phyloP scores from a whole-genome alignment of 2,888 invertebrate species.

The Heliconius hortense region DNA sequence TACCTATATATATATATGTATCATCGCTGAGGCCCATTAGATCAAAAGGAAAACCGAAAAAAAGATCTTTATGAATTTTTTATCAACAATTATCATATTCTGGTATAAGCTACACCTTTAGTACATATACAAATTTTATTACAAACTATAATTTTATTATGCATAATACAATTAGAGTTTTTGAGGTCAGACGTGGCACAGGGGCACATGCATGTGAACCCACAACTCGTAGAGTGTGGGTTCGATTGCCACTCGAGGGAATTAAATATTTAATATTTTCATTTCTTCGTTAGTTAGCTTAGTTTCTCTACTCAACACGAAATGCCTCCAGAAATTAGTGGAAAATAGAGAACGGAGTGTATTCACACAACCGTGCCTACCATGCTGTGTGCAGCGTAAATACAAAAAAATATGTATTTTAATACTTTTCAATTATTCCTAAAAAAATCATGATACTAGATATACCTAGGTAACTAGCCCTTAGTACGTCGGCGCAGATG shows the following conservation, averaged over 20 bases:
- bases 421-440: too few relatives aligned
- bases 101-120: neutral
- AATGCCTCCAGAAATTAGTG: too few relatives aligned
- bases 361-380: too few relatives aligned
- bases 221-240: fast-evolving
- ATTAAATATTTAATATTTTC: neutral
- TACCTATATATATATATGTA: neutral
- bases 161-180: neutral
- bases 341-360: too few relatives aligned
- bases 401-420: too few relatives aligned
- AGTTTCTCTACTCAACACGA: too few relatives aligned
- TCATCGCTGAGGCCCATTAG: neutral
- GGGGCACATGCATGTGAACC: too few relatives aligned
- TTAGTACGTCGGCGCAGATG: constrained; percentile 58
- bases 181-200: too few relatives aligned
- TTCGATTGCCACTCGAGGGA: too few relatives aligned
- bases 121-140: neutral
- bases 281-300: neutral
- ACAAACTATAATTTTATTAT: neutral
- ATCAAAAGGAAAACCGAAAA: neutral
- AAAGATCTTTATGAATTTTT: neutral
- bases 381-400: too few relatives aligned
- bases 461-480: constrained; percentile 45
- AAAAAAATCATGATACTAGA: neutral
- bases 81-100: neutral